Conservation (phyloP, 2,888 invertebrate genomes). For the Syrista parreyssii region DNA sequence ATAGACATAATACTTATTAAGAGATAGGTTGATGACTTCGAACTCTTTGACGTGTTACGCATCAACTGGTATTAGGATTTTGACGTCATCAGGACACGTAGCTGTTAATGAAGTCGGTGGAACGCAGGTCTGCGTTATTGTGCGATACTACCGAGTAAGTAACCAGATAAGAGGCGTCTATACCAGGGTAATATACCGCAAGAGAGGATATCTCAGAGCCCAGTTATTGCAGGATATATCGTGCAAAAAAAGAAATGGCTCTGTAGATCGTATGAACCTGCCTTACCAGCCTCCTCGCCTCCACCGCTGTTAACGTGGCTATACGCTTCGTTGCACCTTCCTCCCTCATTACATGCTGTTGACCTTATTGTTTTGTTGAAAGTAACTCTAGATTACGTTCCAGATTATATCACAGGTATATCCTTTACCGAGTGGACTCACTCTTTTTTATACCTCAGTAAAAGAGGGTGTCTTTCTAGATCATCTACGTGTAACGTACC, state of each 20-base stretch:
- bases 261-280: slow-evolving; percentile 1
- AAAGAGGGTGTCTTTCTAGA: not conserved
- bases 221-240: not conserved
- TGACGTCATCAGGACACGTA: not conserved
- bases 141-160: not conserved
- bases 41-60: not conserved
- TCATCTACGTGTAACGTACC: not conserved
- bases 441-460: not conserved
- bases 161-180: not conserved
- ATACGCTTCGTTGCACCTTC: slow-evolving; percentile 50
- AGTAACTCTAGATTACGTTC: slow-evolving; percentile 29
- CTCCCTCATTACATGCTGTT: slow-evolving; percentile 55
- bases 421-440: not conserved
- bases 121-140: slow-evolving; percentile 21
- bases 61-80: not conserved
- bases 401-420: not conserved
- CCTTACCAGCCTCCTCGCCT: slow-evolving; percentile 24
- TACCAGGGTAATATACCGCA: not conserved
- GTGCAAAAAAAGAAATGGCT: slow-evolving; percentile 2
- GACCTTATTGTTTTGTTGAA: slow-evolving; percentile 56
- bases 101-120: slow-evolving; percentile 21
- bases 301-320: not conserved
- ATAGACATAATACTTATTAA: not conserved
- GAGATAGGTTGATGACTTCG: not conserved
- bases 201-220: slow-evolving; percentile 2